Percentiles rank a stretch among this genome's conserved stretches.
phyloP scores from a whole-genome alignment of 30 jellyfish, hydroid and myxozoan species.

The Calvadosia cruxmelitensis region DNA sequence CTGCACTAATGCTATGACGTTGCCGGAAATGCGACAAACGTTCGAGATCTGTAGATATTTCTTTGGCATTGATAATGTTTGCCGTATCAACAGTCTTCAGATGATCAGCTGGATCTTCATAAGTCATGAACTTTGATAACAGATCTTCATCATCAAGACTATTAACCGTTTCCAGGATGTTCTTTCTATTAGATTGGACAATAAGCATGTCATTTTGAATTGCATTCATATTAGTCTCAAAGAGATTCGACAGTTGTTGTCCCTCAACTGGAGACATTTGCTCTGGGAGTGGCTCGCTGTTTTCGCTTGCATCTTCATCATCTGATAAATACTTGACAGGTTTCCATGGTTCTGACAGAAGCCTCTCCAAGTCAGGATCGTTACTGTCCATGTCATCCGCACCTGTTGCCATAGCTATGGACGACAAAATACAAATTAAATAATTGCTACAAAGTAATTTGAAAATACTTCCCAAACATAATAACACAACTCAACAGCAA shows the following conservation, averaged over 20 bases:
- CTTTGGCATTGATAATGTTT: neutral
- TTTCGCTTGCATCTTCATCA: constrained; percentile 7
- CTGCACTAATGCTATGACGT: neutral
- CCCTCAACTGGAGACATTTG: too few species aligned
- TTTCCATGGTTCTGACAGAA: constrained; percentile 65
- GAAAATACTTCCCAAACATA: too few species aligned
- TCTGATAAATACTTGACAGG: constrained; percentile 90
- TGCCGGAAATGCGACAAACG: neutral
- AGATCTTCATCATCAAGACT: constrained; percentile 14
- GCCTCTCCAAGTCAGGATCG: neutral
- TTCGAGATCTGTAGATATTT: neutral
- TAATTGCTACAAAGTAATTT: too few species aligned
- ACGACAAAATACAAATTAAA: too few species aligned
- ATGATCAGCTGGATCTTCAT: constrained; percentile 45
- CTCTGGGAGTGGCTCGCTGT: neutral
- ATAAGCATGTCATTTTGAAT: neutral
- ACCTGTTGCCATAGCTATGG: too few species aligned
- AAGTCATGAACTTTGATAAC: constrained; percentile 25
- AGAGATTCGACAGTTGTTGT: neutral
- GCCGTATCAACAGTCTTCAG: constrained; percentile 37
- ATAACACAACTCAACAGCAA: too few species aligned
- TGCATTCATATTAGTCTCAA: neutral
- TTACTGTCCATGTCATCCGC: too few species aligned
- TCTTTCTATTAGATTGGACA: neutral
- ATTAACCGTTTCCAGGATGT: neutral